Base-by-base conservation (phyloP, 2,113 vertebrate species). In the Chlamydotis undulata region DNA sequence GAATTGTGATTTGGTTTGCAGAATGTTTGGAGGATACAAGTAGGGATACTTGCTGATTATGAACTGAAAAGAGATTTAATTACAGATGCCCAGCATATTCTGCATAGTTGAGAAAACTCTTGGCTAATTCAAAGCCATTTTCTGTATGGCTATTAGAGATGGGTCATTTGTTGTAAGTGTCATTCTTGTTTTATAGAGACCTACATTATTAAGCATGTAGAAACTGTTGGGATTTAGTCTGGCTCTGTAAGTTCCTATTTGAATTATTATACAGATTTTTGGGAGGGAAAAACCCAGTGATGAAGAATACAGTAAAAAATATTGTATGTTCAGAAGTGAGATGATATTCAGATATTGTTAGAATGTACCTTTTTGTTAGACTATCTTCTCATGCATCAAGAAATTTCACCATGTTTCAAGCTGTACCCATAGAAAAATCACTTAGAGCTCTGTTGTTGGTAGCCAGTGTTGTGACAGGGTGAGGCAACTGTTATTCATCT, bases 261-360 rank as follows among this genome's bases (percentile, higher is more conserved):
- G 63, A 91, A 47, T 5, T 73, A 31, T 5, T 14, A 35, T 71
- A 43, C 9, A 68, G 4, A 71, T 87, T 80, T 80, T 77, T n/a
- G 14, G 18, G 24, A 74, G 18, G 24, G 39, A 68, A 69, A 83
- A 81, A 69, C 53, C 35, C 29, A 39, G 10, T 65, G 23, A 63
- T 45, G 33, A 70, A 61, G n/a, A 59, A 33, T 45, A 79, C 12
- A 87, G 7, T 53, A 9, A 19, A 14, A 61, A 43, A 50, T 37
- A 43, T 2, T 60, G 0, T 15, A 43, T 85, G 19, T 68, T 83
- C 57, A 52, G 35, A 76, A 60, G 29, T 56, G 25, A 89, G 73
- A n/a, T 28, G 6, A 25, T 80, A 52, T 2, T 86, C 2, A 0
- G 23, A 10, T 71, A 18, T 43, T 0, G 0, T 33, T 79, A 71